Evolutionary conservation across 2,888 invertebrate genomes (phyloP), one percentile per base, ranked within the genome.

Genomic region (Pediacus dermestoides): DNA sequence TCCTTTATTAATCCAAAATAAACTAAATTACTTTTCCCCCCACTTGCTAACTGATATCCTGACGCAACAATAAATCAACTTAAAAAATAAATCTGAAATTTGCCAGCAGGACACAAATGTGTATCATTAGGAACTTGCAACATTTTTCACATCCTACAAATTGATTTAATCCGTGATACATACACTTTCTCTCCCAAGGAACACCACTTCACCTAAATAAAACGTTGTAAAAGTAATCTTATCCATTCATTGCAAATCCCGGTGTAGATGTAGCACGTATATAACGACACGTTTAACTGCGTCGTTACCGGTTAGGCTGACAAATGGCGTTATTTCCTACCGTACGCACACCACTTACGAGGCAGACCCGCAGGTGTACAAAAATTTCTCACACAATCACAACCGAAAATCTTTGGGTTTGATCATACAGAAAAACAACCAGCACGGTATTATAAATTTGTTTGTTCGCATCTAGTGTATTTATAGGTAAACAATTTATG

Each of bases 241-340:
- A 36, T 37, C 52, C 51, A 49, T 55, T 53, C 50, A 48, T 50
- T 39, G 49, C 53, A 54, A 52, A 58, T 27, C 39, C 32, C 37
- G 35, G 22, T 32, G n/a, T 11, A 23, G 26, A 37, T 37, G 35
- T 38, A 37, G 31, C 34, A 35, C 55, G 56, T 55, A 52, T 55
- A 55, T 55, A 57, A 58, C 57, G 60, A 58, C 56, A 56, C 52
- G 55, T 53, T 53, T 56, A 56, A 56, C 49, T 46, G 47, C 53
- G 52, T 58, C 55, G 57, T 58, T 56, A 52, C 55, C 50, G 49
- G 51, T 52, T 48, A 44, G 46, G 52, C 52, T 55, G 57, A 58
- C 53, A 57, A 54, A 58, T 54, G 52, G 51, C 49, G 45, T 52
- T 46, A 55, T 55, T 58, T 58, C 53, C 54, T 46, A 46, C 45